Base-by-base conservation (phyloP, 2,888 invertebrate species). In the Theretra japonica region DNA sequence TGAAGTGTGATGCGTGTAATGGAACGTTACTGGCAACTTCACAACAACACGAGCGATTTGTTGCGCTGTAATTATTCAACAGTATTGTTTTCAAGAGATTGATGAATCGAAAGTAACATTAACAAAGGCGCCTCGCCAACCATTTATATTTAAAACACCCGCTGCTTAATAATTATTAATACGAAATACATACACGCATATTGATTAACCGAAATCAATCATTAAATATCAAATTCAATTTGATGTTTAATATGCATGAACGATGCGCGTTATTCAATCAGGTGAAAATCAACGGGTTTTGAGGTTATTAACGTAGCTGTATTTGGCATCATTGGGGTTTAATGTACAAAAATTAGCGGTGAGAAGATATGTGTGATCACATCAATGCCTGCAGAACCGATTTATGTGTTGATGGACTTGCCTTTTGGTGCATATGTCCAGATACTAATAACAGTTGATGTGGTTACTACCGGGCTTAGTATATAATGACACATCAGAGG, bases 21-120 rank as follows among this genome's bases (percentile, higher is more conserved):
- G 84, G 85, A 80, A 88, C 85, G 82, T 83, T 79, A 82, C 80
- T 77, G 80, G 77, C 79, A 72, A 77, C 72, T 74, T 73, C 75
- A 77, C 76, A 82, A 84, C 82, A 82, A 77, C 78, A 41, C 76
- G 79, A 84, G 80, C 86, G 81, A 89, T 90, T 90, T 82, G 85
- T 81, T 83, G 75, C 87, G 87, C 86, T 83, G 86, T 88, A 85
- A 86, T 83, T 84, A 83, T 82, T 82, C 79, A 77, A 82, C 83
- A 81, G 84, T 82, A 90, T 90, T 90, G 89, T 90, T 89, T 90
- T 88, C 87, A 84, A 86, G 83, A 88, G 85, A 88, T 87, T 88
- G 86, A 89, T 89, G 85, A 85, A 87, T 88, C 83, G 87, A 88
- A 89, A 87, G 84, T 83, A 83, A 53, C 53, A 86, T 83, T 84